Percentiles rank a stretch among this genome's conserved stretches.
Conservation (phyloP, 2,797 vertebrate species). For the Carduelis carduelis region DNA sequence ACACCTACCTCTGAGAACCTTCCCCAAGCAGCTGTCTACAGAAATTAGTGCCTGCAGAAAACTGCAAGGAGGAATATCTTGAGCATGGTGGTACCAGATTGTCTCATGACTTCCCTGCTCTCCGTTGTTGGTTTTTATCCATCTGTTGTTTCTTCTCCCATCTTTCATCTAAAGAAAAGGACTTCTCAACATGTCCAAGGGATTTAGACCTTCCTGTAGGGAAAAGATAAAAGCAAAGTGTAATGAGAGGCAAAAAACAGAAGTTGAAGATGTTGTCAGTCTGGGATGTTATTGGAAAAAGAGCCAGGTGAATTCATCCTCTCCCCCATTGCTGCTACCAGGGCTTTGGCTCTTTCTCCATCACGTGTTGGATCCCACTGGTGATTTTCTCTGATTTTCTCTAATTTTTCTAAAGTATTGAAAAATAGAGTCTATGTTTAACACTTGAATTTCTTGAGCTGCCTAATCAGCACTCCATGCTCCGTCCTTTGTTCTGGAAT, state of each 20-base stretch:
- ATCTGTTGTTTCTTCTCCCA: slow-evolving; percentile 30
- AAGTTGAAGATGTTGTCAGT: not conserved
- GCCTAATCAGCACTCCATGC: not conserved
- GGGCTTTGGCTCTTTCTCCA: not conserved
- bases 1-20: slow-evolving; percentile 26
- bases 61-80: not conserved
- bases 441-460: not conserved
- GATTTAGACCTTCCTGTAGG: not conserved
- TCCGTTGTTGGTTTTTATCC: not conserved
- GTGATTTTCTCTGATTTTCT: not conserved
- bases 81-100: slow-evolving; percentile 6
- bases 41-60: slow-evolving; percentile 5
- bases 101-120: not conserved
- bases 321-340: not conserved
- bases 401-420: not conserved
- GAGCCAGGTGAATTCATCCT: not conserved
- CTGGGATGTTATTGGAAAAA: not conserved
- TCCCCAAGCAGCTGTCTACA: slow-evolving; percentile 21
- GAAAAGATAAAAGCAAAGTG: not conserved
- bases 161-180: not conserved
- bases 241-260: not conserved
- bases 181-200: not conserved
- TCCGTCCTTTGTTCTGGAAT: not conserved
- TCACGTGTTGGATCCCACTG: fast-evolving
- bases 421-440: not conserved